Evolutionary conservation across 2,113 vertebrate genomes (phyloP).

Genomic region (Corythornis madagascariensis): DNA sequence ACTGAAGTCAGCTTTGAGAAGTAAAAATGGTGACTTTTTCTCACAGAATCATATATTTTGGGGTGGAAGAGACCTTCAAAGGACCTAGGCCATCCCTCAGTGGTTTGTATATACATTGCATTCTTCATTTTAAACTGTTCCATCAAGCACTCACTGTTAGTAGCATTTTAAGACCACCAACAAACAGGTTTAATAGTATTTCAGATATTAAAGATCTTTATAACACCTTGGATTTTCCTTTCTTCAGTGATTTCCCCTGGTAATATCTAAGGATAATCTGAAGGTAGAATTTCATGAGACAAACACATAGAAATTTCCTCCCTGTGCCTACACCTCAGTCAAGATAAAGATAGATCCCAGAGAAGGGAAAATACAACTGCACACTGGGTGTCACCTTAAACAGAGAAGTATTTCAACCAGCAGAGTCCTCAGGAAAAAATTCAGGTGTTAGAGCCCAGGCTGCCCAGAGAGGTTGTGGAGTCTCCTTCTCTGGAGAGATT

Average conservation of each 20-base stretch:
- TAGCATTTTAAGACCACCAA: neutral
- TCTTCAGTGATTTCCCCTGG: neutral
- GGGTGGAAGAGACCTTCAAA: neutral
- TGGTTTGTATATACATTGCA: neutral
- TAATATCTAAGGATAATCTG: neutral
- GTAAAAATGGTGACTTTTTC: neutral
- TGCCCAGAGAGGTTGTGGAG: too few species aligned
- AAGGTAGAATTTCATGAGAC: neutral
- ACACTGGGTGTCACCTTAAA: neutral
- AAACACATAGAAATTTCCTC: neutral
- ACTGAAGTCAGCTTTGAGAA: neutral
- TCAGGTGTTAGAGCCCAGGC: too few species aligned
- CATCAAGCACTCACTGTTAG: neutral
- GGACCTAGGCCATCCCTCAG: neutral
- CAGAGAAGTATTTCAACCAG: neutral
- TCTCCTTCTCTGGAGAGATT: too few species aligned
- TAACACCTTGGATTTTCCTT: neutral
- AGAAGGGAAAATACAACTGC: neutral
- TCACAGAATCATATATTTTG: neutral
- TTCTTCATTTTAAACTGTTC: neutral
- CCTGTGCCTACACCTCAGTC: neutral
- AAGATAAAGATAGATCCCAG: neutral
- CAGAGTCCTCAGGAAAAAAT: neutral
- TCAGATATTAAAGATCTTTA: neutral
- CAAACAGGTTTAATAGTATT: neutral